Base-by-base conservation (phyloP, 1,140 invertebrate genomes). In the Triops longicaudatus region DNA sequence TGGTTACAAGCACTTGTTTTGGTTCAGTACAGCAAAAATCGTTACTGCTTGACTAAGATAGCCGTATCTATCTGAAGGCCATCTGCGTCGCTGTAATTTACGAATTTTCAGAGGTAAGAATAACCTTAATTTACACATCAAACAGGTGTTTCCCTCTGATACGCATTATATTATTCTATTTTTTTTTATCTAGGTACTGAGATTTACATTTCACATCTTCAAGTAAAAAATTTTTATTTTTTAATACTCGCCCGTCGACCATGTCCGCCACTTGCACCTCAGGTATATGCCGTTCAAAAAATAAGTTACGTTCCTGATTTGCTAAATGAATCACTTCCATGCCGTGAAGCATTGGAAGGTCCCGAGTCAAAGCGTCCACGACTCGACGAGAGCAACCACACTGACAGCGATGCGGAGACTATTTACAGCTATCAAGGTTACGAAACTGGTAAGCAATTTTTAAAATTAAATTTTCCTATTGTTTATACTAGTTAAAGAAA, bases 381-480 rank as follows among this genome's bases (percentile, higher is more conserved):
- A 14, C 22, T 63, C 5, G 50, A 63, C 50, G 74, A 75, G 26
- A 50, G 42, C 17, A 28, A 41, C 10, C 26, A 22, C 22, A 50
- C 41, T 44, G 74, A 43, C 0, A 44, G 41, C 31, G 74, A 75
- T 4, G 74, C 22, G 6, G 50, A 75, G 11, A 50, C 74, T 4
- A n/a, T 26, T 22, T 28, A 75, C 26, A 50, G 22, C 7, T 75
- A 63, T 12, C 74, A 75, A n/a, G 74, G 74, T 3, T 75, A 75
- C 43, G 74, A 75, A 75, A 75, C 74, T 26, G 74, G 74, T 75
- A 75, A 75, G 14, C 44, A 14, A 17, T 27, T 10, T 26, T 50
- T 37, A 37, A 37, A n/a, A n/a, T n/a, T n/a, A n/a, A n/a, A n/a
- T n/a, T n/a, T n/a, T n/a, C n/a, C n/a, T n/a, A n/a, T n/a, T n/a